Evolutionary conservation across 1,140 invertebrate genomes (phyloP).

Genomic region (Hylaeus volcanicus): DNA sequence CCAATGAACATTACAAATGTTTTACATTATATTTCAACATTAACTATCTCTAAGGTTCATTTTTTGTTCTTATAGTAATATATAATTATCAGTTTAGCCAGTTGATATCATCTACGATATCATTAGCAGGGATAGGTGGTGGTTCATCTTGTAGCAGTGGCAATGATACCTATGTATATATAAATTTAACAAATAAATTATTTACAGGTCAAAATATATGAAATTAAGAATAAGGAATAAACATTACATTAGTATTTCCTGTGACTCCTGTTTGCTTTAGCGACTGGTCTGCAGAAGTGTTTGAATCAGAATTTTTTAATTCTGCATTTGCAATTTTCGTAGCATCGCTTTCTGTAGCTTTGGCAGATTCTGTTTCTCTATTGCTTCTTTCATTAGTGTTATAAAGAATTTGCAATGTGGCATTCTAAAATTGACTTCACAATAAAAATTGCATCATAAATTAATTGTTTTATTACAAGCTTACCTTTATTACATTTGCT

Average conservation of each 20-base stretch:
- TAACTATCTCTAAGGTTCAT: not conserved
- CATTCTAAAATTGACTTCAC: constrained; percentile 58
- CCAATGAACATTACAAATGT: not conserved
- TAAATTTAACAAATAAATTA: constrained; percentile 4
- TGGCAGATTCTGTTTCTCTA: not conserved
- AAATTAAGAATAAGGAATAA: not conserved
- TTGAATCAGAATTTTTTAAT: not conserved
- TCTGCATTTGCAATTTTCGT: not conserved
- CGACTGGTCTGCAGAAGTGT: not conserved
- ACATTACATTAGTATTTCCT: constrained; percentile 3
- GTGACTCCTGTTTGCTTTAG: constrained; percentile 13
- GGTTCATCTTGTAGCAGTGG: constrained; percentile 64
- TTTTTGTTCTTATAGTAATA: not conserved
- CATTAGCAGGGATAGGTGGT: constrained; percentile 70
- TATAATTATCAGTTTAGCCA: constrained; percentile 11
- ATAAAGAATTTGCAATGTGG: constrained; percentile 70
- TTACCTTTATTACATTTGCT: constrained; percentile 69
- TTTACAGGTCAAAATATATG: not conserved
- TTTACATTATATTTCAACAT: not conserved
- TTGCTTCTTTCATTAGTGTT: constrained; percentile 27
- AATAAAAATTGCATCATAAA: constrained; percentile 5
- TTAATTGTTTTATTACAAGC: constrained; percentile 4
- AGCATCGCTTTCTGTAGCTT: not conserved
- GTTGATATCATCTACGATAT: constrained; percentile 42
- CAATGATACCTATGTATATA: constrained; percentile 57